These are phyloP conservation scores for Pharmacophagus antenor DNA, from an alignment of 2,888 invertebrate genomes.

Conservation along the genomic window DNA sequence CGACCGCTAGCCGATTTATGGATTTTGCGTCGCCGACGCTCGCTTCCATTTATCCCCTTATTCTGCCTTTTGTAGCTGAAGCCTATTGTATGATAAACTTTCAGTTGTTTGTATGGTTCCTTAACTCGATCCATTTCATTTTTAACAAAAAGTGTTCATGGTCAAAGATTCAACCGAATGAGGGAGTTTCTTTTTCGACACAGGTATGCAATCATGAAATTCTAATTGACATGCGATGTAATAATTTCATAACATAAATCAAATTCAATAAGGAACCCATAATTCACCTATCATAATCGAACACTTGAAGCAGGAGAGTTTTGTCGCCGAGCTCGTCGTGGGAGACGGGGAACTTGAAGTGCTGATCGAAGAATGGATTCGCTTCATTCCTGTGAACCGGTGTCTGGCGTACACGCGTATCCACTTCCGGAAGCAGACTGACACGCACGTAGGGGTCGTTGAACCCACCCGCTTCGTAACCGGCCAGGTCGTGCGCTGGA, in stretches of 20 bases:
- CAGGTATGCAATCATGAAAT: too few species aligned
- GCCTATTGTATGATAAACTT: too few species aligned
- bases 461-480: constrained; percentile 92
- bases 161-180: too few species aligned
- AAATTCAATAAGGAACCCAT: neutral
- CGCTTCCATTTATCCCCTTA: too few species aligned
- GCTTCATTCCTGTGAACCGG: constrained; percentile 90
- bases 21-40: too few species aligned
- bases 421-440: constrained; percentile 90
- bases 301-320: constrained; percentile 87
- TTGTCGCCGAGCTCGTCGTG: constrained; percentile 92
- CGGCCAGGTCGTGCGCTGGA: constrained; percentile 89
- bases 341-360: constrained; percentile 95
- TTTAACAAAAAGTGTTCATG: too few species aligned
- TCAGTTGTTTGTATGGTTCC: too few species aligned
- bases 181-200: too few species aligned
- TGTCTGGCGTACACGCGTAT: constrained; percentile 91
- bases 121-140: too few species aligned
- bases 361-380: constrained; percentile 94
- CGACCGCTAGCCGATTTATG: too few species aligned
- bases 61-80: too few species aligned
- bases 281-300: constrained; percentile 79
- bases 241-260: neutral
- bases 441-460: constrained; percentile 94
- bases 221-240: neutral